These are phyloP conservation scores for Oreohelix idahoensis DNA, from an alignment of 1,140 invertebrate species.

Conservation along the genomic window DNA sequence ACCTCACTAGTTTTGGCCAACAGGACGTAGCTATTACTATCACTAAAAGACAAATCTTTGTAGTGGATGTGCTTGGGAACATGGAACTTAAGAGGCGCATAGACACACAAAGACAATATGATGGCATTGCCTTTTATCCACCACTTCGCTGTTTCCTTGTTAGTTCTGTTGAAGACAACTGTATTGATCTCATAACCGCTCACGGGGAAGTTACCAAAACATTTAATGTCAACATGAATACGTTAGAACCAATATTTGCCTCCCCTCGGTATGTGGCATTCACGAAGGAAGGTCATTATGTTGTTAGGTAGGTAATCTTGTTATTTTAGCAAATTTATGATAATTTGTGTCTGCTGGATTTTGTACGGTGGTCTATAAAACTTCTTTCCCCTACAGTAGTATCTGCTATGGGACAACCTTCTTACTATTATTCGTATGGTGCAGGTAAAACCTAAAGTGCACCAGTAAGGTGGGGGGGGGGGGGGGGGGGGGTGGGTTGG, in stretches of 20 bases:
- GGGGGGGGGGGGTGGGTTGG: too few relatives aligned
- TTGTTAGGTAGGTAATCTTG: constrained; percentile 50
- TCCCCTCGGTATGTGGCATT: constrained; percentile 57
- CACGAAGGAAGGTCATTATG: constrained; percentile 53
- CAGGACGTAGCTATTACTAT: constrained; percentile 64
- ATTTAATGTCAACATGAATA: constrained; percentile 37
- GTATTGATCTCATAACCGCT: constrained; percentile 57
- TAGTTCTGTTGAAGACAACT: constrained; percentile 52
- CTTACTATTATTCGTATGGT: too few relatives aligned
- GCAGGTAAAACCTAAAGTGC: too few relatives aligned
- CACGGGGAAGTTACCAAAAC: constrained; percentile 55
- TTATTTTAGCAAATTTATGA: too few relatives aligned
- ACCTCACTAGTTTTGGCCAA: constrained; percentile 59
- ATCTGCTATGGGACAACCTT: too few relatives aligned
- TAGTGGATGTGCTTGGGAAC: constrained; percentile 47
- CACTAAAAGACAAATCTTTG: constrained; percentile 57
- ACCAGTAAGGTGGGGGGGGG: too few relatives aligned
- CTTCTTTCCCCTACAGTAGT: too few relatives aligned
- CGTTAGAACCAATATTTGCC: constrained; percentile 46
- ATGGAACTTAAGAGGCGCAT: constrained; percentile 55
- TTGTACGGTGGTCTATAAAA: too few relatives aligned
- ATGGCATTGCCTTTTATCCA: constrained; percentile 55
- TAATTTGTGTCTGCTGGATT: too few relatives aligned
- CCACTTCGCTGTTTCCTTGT: constrained; percentile 51
- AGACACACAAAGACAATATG: constrained; percentile 62